Evolutionary conservation across 2,113 vertebrate genomes (phyloP), one percentile per base, ranked within the genome.

Genomic region (Bubalus kerabau): DNA sequence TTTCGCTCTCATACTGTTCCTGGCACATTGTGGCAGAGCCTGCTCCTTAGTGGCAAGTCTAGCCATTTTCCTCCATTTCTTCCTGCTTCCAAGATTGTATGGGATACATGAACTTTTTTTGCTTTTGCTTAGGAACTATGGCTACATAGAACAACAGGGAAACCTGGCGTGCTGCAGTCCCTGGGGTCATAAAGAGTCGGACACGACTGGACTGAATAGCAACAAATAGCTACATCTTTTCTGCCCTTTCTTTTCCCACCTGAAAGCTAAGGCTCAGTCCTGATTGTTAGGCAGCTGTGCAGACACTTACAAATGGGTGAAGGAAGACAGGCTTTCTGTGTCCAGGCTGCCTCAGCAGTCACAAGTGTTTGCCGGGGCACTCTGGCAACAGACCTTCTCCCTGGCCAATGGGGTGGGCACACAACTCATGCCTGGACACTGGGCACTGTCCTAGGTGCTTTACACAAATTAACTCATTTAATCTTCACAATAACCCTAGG

Each of bases 121-220:
- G 14, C 4, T 32, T 15, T 36, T 54, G 36, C 64, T 50, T n/a
- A 74, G 17, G 46, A 76, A 28, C 74, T 54, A 32, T 60, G 16
- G 16, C 43, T 83, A 54, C 24, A 12, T 12, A 23, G 19, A 71
- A 71, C n/a, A 19, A 23, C n/a, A 40, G 2, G 67, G 32, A 67
- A 67, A 67, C 64, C 32, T 36, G 17, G 67, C 10, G 9, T 40
- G 19, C 19, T 71, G n/a, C 19, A 40, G n/a, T 40, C 67, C 19
- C 3, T 40, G 19, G 32, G 67, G n/a, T 71, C 67, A 21, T 21
- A 67, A 36, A 67, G 8, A 67, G 17, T 71, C 0, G 0, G 4
- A 36, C 64, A 5, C 0, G 0, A 36, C n/a, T 11, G n/a, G 1
- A 36, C n/a, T 21, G 17, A 19, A 67, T 2, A 67, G 64, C 64